Evolutionary conservation across 2,113 vertebrate genomes (phyloP).

Genomic region (Physeter macrocephalus): DNA sequence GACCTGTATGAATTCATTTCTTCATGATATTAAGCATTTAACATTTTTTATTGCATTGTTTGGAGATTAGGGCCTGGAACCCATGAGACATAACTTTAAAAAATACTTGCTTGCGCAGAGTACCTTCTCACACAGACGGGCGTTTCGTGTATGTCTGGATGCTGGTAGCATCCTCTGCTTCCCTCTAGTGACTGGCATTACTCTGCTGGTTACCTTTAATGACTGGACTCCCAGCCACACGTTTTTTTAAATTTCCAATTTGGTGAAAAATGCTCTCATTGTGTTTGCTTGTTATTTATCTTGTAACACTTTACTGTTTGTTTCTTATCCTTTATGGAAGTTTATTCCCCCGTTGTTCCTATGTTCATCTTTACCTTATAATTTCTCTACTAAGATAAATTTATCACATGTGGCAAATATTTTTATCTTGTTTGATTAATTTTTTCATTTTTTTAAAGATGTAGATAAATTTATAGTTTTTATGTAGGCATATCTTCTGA

Average conservation of each 20-base stretch:
- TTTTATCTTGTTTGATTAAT: not conserved
- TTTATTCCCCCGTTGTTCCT: not conserved
- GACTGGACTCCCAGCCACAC: not conserved
- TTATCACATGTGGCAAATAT: not conserved
- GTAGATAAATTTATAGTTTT: not conserved
- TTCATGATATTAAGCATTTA: not conserved
- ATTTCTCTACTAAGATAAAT: not conserved
- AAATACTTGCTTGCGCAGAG: not conserved
- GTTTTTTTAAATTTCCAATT: not conserved
- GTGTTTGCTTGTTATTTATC: not conserved
- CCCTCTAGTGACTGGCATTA: no score
- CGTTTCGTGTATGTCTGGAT: not conserved
- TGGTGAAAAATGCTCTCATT: not conserved
- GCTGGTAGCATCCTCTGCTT: not conserved
- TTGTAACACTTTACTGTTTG: not conserved
- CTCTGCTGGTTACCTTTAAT: not conserved
- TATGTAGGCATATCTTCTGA: not conserved
- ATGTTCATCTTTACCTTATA: not conserved
- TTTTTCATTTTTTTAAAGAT: not conserved
- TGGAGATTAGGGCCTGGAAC: not conserved
- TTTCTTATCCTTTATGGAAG: not conserved
- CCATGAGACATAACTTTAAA: not conserved
- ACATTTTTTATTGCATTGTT: not conserved
- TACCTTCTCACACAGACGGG: not conserved
- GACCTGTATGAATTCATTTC: not conserved